Evolutionary conservation across 1,140 invertebrate species (phyloP).

Genomic region (Leptonema lineaticorne): DNA sequence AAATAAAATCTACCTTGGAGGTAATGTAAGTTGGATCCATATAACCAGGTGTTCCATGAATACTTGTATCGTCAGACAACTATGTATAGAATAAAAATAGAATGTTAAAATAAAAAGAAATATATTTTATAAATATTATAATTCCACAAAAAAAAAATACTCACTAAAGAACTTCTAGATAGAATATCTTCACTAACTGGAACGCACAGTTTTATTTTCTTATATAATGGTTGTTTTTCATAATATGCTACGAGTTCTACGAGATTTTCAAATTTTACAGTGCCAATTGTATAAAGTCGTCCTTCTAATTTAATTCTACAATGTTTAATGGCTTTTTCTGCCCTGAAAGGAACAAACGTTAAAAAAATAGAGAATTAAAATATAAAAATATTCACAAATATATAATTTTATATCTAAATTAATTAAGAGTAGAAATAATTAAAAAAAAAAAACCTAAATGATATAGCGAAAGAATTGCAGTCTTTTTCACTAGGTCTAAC

Average conservation of each 20-base stretch:
- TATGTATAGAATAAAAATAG: slow-evolving; percentile 45
- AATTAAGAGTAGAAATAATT: background rate
- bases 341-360: slow-evolving; percentile 60
- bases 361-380: slow-evolving; percentile 19
- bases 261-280: slow-evolving; percentile 90
- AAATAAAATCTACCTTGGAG: slow-evolving; percentile 64
- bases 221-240: slow-evolving; percentile 86
- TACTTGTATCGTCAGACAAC: slow-evolving; percentile 66
- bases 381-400: slow-evolving; percentile 1
- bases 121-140: too few relatives aligned
- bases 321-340: slow-evolving; percentile 92
- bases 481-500: slow-evolving; percentile 87
- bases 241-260: slow-evolving; percentile 91
- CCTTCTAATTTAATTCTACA: slow-evolving; percentile 92
- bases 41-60: slow-evolving; percentile 81
- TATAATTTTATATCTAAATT: background rate
- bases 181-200: slow-evolving; percentile 83
- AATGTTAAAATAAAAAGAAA: background rate
- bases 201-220: slow-evolving; percentile 82
- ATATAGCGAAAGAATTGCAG: slow-evolving; percentile 85
- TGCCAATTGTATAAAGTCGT: slow-evolving; percentile 85
- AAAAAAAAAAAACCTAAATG: slow-evolving; percentile 72
- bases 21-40: slow-evolving; percentile 81
- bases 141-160: slow-evolving; percentile 43
- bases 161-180: slow-evolving; percentile 66